These are phyloP conservation scores for Erpetoichthys calabaricus DNA, from an alignment of 2,797 vertebrate genomes.

Conservation along the genomic window DNA sequence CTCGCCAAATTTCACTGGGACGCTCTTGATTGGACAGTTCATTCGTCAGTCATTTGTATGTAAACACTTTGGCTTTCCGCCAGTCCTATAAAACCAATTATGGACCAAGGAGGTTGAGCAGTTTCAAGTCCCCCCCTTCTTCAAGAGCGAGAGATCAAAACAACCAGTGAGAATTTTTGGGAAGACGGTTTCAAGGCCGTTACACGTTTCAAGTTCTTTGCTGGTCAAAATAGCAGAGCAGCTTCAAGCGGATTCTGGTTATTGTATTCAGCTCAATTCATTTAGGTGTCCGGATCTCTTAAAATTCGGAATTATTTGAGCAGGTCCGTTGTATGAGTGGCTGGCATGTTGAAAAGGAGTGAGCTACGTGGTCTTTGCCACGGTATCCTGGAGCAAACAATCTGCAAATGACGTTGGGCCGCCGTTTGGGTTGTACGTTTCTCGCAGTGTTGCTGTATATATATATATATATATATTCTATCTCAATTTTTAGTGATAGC, in stretches of 20 bases:
- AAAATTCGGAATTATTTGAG: neutral
- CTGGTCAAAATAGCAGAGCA: slow-evolving; percentile 46
- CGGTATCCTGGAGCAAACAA: too few relatives aligned
- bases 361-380: too few relatives aligned
- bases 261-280: slow-evolving; percentile 28
- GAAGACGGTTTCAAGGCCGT: slow-evolving; percentile 53
- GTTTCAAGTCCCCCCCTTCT: slow-evolving; percentile 73
- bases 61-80: slow-evolving; percentile 63
- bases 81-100: slow-evolving; percentile 85
- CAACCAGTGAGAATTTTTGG: slow-evolving; percentile 56
- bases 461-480: too few relatives aligned
- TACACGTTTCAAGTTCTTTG: slow-evolving; percentile 23
- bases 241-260: slow-evolving; percentile 22
- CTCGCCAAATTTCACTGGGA: slow-evolving; percentile 18
- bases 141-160: slow-evolving; percentile 63
- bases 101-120: slow-evolving; percentile 54
- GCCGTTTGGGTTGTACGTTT: too few relatives aligned
- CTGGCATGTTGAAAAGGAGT: too few relatives aligned
- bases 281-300: slow-evolving; percentile 2
- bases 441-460: too few relatives aligned
- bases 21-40: slow-evolving; percentile 37
- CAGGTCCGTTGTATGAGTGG: too few relatives aligned
- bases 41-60: slow-evolving; percentile 49
- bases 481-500: too few relatives aligned
- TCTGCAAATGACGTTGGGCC: too few relatives aligned